Evolutionary conservation across 2,113 vertebrate genomes (phyloP), one percentile per base, ranked within the genome.

Genomic region (Poecile atricapillus): DNA sequence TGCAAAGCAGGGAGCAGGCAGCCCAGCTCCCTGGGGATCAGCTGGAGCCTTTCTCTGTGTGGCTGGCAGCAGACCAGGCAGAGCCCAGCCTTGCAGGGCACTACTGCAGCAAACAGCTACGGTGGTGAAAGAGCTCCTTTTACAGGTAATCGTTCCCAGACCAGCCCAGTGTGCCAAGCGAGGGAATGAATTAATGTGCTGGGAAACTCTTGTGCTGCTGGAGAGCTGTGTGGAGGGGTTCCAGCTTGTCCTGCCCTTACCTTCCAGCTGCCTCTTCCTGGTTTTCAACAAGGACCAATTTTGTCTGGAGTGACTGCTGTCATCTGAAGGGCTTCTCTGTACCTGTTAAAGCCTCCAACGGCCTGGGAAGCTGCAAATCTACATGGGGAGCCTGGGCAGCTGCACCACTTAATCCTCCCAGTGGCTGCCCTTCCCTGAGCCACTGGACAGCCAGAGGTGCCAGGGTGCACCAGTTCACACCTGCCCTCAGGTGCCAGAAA

Each of bases 61-160:
- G 58, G 53, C 87, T 94, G 94, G 87, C 94, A 89, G 91, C 81
- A 55, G 78, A 23, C 58, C 89, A 89, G 95, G 84, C 87, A 93
- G 82, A 90, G 82, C 84, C 78, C 73, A 31, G 74, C 67, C 74
- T 28, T 19, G n/a, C 81, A 73, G 87, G 91, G 39, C 20, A 13
- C 52, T 69, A 1, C 94, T 74, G 58, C 90, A 77, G 47, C 14
- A 52, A 63, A 6, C 49, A 44, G 74, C 87, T 14, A 5, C 1
- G 0, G 6, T 50, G 87, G 64, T 86, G 94, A 83, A 93, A 88
- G 90, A 71, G 68, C 85, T 93, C 41, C 76, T 87, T 90, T 83
- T 47, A 39, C 93, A 96, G 94, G 92, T 96, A 82, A 73, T 89
- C 1, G 0, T 56, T 90, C 74, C 82, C 95, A 93, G 60, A 64